Base-by-base conservation (phyloP, 2,888 invertebrate species). In the Sphaerolaimus hirsutus region DNA sequence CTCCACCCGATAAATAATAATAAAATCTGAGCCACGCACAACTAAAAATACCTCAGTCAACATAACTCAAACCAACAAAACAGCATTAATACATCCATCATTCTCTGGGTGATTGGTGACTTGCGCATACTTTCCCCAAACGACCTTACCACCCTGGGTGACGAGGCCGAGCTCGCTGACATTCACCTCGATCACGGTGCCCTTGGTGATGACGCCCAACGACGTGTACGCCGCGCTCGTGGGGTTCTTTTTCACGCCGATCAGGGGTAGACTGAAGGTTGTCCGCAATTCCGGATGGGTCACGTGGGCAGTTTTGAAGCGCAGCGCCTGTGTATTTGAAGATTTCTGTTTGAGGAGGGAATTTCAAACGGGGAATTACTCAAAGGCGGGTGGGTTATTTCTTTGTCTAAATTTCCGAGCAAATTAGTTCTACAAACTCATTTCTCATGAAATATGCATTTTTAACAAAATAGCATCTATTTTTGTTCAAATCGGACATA, bases 121-220 rank as follows among this genome's bases (percentile, higher is more conserved):
- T 22, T 93, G 97, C 0, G 97, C 97, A 65, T 87, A 97, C 72
- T 99, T 97, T 49, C 93, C 97, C 97, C 97, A 97, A 1, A 99
- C 86, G 43, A 99, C 89, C 74, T 60, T 99, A 49, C 97, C 97
- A 10, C 84, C 81, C 65, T 91, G 89, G 1, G 97, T 99, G 1
- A 99, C 97, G 51, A 99, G 72, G 70, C 97, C 97, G 51, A 97
- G 72, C 68, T 97, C 97, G 5, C 87, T 89, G 56, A 99, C 86
- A 64, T 97, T 99, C 0, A 99, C 60, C 52, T 62, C 58, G 44
- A 58, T 52, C 36, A 58, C 54, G n/a, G 61, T 61, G 43, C 59
- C 61, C 70, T 97, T 99, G 0, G 97, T 97, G 45, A 97, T 91
- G 2, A 99, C 91, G 1, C 97, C 97, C 46, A 97, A 70, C 49